Conservation (phyloP, 2,797 vertebrate genomes). For the Danio tinwini region DNA sequence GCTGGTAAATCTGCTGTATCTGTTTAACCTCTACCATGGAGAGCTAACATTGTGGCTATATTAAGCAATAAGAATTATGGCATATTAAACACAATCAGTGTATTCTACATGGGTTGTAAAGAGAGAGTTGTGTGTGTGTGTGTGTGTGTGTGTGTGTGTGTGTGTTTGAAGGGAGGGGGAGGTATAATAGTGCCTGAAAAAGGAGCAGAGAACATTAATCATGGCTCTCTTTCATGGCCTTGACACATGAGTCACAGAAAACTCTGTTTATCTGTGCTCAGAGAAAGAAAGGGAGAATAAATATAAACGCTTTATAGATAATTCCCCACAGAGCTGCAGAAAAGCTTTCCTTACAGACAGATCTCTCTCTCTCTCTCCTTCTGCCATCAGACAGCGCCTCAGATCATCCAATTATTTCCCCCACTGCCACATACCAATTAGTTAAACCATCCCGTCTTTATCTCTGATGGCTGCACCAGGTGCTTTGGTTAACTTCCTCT, state of each 20-base stretch:
- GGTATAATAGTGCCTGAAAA: conserved; percentile 79
- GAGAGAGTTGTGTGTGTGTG: conserved; percentile 25
- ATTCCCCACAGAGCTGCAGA: conserved; percentile 86
- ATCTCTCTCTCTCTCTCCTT: conserved; percentile 76
- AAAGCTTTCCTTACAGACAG: conserved; percentile 47
- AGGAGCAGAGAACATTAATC: conserved; percentile 87
- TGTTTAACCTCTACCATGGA: conserved; percentile 30
- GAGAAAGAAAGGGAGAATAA: conserved; percentile 81
- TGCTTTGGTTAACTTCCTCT: conserved; percentile 70
- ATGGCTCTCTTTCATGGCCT: conserved; percentile 83
- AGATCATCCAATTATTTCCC: conserved; percentile 94
- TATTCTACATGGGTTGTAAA: conserved; percentile 29
- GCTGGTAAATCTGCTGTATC: conserved; percentile 40
- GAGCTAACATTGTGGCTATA: conserved; percentile 53
- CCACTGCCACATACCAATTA: conserved; percentile 86
- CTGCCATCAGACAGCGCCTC: conserved; percentile 90
- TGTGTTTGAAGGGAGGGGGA: conserved; percentile 61
- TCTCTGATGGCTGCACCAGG: conserved; percentile 71
- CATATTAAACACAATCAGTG: conserved; percentile 41
- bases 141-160: not conserved
- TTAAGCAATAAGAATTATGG: conserved; percentile 46
- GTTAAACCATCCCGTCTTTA: conserved; percentile 73
- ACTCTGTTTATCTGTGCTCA: conserved; percentile 86
- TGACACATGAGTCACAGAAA: conserved; percentile 85
- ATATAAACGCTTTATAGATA: conserved; percentile 89